Conservation (phyloP, 2,888 invertebrate species). For the Leptinotarsa rubiginosa region DNA sequence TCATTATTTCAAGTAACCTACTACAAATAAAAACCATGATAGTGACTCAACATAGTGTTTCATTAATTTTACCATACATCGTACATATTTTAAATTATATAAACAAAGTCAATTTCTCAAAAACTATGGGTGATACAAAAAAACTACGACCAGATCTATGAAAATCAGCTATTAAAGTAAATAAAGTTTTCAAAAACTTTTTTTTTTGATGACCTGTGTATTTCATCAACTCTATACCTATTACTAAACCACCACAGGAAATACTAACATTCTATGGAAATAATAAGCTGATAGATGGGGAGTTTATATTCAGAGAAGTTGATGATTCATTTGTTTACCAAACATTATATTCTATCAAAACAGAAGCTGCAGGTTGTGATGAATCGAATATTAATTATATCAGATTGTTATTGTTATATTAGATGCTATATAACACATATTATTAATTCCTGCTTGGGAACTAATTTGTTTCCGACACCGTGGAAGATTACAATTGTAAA, state of each 20-base stretch:
- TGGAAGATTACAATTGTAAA: not conserved
- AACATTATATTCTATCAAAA: not conserved
- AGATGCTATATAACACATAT: not conserved
- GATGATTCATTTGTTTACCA: not conserved
- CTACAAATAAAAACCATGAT: too few relatives aligned
- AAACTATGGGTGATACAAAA: too few relatives aligned
- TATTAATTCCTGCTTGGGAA: too few relatives aligned
- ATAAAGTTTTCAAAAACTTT: too few relatives aligned
- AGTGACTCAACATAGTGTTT: too few relatives aligned
- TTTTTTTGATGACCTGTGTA: too few relatives aligned
- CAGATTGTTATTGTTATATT: not conserved
- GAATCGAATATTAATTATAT: not conserved
- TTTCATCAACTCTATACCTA: not conserved
- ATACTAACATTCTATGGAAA: not conserved
- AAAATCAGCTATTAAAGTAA: too few relatives aligned
- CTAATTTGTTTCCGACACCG: not conserved
- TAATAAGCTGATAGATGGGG: not conserved
- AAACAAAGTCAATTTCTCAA: too few relatives aligned
- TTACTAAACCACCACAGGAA: not conserved
- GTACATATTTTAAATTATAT: too few relatives aligned
- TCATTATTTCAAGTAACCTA: too few relatives aligned
- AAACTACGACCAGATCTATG: too few relatives aligned
- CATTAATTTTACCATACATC: too few relatives aligned
- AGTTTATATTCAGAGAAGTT: not conserved
- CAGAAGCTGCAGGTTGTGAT: not conserved